Conservation (phyloP, 2,797 vertebrate species). For the Lagorchestes hirsutus region DNA sequence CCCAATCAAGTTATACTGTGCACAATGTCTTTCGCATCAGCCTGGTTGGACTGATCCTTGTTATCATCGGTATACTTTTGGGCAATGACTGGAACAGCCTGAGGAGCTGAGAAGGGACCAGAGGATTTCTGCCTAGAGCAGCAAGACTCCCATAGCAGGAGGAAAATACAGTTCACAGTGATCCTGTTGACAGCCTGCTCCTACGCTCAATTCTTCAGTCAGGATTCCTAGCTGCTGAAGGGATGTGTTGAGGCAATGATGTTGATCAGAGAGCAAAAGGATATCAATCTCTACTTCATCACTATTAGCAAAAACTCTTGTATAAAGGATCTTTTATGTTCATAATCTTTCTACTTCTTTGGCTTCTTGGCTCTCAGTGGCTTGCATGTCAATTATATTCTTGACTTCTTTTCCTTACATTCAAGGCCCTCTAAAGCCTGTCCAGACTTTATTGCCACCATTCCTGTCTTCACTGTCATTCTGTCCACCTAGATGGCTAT, state of each 20-base stretch:
- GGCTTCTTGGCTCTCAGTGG: not conserved
- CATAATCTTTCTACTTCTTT: not conserved
- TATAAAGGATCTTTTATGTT: not conserved
- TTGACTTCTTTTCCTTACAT: not conserved
- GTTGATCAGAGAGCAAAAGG: not conserved
- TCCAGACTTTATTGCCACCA: not conserved
- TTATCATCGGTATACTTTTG: not conserved
- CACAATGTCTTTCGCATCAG: not conserved
- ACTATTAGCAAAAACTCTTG: not conserved
- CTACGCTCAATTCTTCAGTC: not conserved
- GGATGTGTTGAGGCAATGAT: not conserved
- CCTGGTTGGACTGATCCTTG: not conserved
- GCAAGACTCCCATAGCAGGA: not conserved
- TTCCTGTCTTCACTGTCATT: too few species aligned
- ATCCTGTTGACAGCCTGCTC: not conserved
- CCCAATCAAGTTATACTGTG: not conserved
- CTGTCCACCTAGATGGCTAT: too few species aligned
- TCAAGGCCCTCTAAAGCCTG: not conserved
- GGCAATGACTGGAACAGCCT: not conserved
- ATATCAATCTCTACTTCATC: not conserved
- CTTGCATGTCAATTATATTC: not conserved
- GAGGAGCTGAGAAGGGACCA: not conserved
- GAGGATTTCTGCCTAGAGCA: not conserved
- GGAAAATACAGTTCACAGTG: not conserved
- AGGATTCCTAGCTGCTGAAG: not conserved